Percentiles rank a stretch among this genome's conserved stretches.
phyloP scores from a whole-genome alignment of 2,888 invertebrate species.

The Andrena dorsata region DNA sequence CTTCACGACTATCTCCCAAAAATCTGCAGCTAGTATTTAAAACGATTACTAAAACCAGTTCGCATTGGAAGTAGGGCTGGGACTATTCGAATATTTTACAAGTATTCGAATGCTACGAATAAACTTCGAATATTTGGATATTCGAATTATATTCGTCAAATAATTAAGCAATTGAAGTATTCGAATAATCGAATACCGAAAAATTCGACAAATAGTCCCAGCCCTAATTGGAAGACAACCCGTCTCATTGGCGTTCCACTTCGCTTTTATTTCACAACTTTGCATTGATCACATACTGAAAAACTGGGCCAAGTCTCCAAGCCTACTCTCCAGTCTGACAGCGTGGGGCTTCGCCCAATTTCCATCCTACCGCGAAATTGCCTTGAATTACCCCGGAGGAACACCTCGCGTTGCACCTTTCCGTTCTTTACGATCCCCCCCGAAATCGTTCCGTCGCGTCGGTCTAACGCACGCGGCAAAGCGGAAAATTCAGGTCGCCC shows the following conservation, averaged over 20 bases:
- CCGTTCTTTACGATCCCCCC: not conserved
- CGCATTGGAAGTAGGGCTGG: too few relatives aligned
- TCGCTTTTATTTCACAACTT: too few relatives aligned
- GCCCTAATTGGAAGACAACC: too few relatives aligned
- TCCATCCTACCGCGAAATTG: slow-evolving; percentile 46
- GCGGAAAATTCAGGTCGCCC: slow-evolving; percentile 79
- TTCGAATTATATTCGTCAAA: too few relatives aligned
- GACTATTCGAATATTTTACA: too few relatives aligned
- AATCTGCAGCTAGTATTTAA: not conserved
- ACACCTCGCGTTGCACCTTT: slow-evolving; percentile 39
- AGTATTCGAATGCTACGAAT: too few relatives aligned
- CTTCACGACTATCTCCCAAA: not conserved
- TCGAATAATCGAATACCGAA: too few relatives aligned
- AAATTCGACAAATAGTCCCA: too few relatives aligned
- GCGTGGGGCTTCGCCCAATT: slow-evolving; percentile 18
- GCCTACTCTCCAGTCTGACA: not conserved
- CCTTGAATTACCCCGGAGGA: slow-evolving; percentile 13
- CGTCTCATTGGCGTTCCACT: too few relatives aligned
- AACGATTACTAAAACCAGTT: too few relatives aligned
- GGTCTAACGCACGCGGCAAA: slow-evolving; percentile 75
- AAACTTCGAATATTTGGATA: too few relatives aligned
- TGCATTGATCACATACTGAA: not conserved
- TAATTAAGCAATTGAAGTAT: too few relatives aligned
- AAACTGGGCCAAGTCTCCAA: not conserved
- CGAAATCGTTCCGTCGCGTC: slow-evolving; percentile 23